phyloP scores from a whole-genome alignment of 2,888 invertebrate species.

The Rhynchonema sp. region DNA sequence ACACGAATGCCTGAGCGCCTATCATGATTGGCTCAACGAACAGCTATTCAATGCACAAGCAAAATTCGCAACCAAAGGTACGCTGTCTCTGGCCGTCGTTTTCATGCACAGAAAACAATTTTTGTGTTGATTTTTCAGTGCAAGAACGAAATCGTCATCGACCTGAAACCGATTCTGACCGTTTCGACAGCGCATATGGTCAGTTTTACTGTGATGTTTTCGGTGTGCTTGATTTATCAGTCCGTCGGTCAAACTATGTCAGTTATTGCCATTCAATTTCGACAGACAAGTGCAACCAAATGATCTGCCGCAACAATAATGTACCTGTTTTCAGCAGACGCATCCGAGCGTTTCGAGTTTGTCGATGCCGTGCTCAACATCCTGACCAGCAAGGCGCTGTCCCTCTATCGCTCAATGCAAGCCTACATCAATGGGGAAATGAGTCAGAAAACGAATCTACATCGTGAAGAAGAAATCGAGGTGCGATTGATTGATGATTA shows the following conservation, averaged over 20 bases:
- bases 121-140: no score
- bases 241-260: no score
- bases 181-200: no score
- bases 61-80: constrained; percentile 11
- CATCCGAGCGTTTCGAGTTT: constrained; percentile 51
- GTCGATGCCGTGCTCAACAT: constrained; percentile 57
- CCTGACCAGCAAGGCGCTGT: constrained; percentile 56
- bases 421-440: constrained; percentile 77
- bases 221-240: no score
- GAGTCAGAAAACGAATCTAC: constrained; percentile 40
- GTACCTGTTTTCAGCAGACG: no score
- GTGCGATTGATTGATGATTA: constrained; percentile 8
- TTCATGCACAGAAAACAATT: no score
- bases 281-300: no score
- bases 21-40: constrained; percentile 55
- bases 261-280: no score
- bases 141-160: no score
- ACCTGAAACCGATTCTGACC: no score
- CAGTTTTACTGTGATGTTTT: no score
- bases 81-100: neutral
- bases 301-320: no score
- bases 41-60: constrained; percentile 43
- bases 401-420: constrained; percentile 84
- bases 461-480: constrained; percentile 22
- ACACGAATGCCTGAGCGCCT: constrained; percentile 74